Conservation (phyloP, 2,797 vertebrate species). For the Coregonus sp. region DNA sequence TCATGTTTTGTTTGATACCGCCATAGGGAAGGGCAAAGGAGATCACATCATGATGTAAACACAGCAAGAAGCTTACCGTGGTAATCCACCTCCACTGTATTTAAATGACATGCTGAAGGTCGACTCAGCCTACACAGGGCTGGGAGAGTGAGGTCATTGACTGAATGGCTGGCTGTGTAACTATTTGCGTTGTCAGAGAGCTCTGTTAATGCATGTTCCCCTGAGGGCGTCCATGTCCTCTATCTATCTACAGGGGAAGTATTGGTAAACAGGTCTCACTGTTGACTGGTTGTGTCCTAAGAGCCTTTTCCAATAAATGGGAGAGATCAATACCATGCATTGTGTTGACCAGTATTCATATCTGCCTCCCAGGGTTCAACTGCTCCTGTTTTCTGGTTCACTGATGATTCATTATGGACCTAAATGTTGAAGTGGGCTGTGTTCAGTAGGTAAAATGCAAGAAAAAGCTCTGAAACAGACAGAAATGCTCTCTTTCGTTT, state of each 20-base stretch:
- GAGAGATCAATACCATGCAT: constrained; percentile 60
- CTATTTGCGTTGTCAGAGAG: constrained; percentile 60
- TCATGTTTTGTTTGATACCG: constrained; percentile 42
- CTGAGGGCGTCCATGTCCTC: constrained; percentile 47
- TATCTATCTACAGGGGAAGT: constrained; percentile 29
- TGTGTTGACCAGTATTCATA: constrained; percentile 16
- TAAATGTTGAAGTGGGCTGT: not conserved
- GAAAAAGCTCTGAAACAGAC: not conserved
- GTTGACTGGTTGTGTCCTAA: constrained; percentile 36
- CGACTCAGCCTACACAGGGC: constrained; percentile 27
- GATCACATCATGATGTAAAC: constrained; percentile 57
- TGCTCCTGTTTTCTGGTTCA: constrained; percentile 8
- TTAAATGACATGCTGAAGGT: constrained; percentile 53
- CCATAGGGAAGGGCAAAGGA: constrained; percentile 13
- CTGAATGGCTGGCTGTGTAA: constrained; percentile 52
- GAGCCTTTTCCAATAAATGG: constrained; percentile 48
- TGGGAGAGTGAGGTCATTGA: constrained; percentile 30
- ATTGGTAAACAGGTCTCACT: constrained; percentile 59
- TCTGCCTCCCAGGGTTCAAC: constrained; percentile 14
- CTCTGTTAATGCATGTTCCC: constrained; percentile 37
- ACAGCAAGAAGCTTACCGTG: constrained; percentile 51
- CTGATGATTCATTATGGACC: not conserved
- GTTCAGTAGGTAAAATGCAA: not conserved
- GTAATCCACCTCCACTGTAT: constrained; percentile 49
- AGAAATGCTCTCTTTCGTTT: not conserved